Base-by-base conservation (phyloP, 2,888 invertebrate genomes). In the Amblyjoppa fuscipennis region DNA sequence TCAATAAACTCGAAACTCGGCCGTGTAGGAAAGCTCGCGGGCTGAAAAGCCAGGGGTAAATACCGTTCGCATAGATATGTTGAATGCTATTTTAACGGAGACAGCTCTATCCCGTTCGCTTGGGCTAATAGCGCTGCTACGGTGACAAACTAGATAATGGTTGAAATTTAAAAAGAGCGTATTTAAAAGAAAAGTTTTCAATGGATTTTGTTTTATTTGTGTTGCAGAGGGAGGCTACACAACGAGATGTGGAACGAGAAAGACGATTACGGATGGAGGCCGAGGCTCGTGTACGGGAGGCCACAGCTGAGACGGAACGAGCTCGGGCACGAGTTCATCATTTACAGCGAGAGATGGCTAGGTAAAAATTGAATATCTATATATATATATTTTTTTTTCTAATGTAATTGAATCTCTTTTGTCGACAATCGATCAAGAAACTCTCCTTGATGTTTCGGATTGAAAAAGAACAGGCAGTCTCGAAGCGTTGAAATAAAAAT, bases 161-260 rank as follows among this genome's bases (percentile, higher is more conserved):
- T 25, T 4, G 28, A 7, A 56, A 25, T n/a, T 20, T n/a, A 59
- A 38, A 59, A 51, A 71, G 38, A 61, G 45, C 25, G 13, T 11
- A 49, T 38, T 38, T 31, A 13, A n/a, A 16, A 0, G 1, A 31
- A 25, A 51, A 73, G 13, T 56, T 59, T 59, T 59, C 5, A 28
- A 28, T 11, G 59, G 4, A 59, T 70, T 53, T 61, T 16, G 20
- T 73, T 16, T 71, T 70, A 64, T 64, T 70, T 13, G 66, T 82
- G 61, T 96, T 95, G 0, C 95, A 97, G 97, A 96, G 96, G 90
- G 94, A 94, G 92, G 93, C 93, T 88, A 92, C 93, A 83, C 94
- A 94, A 89, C 93, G 94, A 90, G 94, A 94, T 94, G 94, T 94
- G 92, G 94, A 94, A 89, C 92, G 94, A 87, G 94, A 94, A 91